A percentile compares a stretch with the other conserved stretches of the same genome.
phyloP scores from a whole-genome alignment of 1,140 invertebrate species.

The Drosophila tropicalis region DNA sequence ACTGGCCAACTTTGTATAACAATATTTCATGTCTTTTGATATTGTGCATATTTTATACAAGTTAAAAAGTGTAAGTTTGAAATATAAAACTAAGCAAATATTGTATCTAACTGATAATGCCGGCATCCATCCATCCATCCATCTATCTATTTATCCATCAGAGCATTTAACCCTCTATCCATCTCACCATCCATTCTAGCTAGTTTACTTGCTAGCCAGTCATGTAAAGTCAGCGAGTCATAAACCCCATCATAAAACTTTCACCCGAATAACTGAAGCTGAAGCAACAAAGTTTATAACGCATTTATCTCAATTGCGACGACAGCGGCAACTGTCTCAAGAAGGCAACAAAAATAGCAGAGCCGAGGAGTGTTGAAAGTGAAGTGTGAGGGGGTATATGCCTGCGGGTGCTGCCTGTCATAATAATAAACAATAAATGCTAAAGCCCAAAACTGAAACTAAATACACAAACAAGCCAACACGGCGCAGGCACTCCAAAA shows the following conservation, averaged over 20 bases:
- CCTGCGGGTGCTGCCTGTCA: slow-evolving; percentile 26
- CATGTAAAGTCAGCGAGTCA: slow-evolving; percentile 49
- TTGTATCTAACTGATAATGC: slow-evolving; percentile 38
- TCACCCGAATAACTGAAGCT: slow-evolving; percentile 33
- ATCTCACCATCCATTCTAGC: not conserved
- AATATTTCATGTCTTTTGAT: slow-evolving; percentile 33
- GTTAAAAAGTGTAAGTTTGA: slow-evolving; percentile 15
- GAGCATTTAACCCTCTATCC: not conserved
- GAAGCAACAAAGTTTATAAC: slow-evolving; percentile 57
- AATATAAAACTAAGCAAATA: slow-evolving; percentile 18
- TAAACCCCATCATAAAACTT: slow-evolving; percentile 54
- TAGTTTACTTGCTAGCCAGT: not conserved
- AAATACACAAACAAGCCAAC: slow-evolving; percentile 56
- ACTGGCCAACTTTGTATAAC: slow-evolving; percentile 19
- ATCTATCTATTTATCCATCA: not conserved
- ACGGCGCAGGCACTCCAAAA: not conserved
- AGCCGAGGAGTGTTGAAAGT: not conserved
- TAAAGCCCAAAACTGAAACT: slow-evolving; percentile 72
- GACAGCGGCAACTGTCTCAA: slow-evolving; percentile 23
- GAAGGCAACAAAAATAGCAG: not conserved
- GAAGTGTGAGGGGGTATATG: not conserved
- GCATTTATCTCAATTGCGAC: slow-evolving; percentile 73
- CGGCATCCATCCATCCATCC: not conserved
- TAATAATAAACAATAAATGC: slow-evolving; percentile 77
- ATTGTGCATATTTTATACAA: slow-evolving; percentile 27